Evolutionary conservation across 2,888 invertebrate genomes (phyloP).

Genomic region (Papilio elwesi): DNA sequence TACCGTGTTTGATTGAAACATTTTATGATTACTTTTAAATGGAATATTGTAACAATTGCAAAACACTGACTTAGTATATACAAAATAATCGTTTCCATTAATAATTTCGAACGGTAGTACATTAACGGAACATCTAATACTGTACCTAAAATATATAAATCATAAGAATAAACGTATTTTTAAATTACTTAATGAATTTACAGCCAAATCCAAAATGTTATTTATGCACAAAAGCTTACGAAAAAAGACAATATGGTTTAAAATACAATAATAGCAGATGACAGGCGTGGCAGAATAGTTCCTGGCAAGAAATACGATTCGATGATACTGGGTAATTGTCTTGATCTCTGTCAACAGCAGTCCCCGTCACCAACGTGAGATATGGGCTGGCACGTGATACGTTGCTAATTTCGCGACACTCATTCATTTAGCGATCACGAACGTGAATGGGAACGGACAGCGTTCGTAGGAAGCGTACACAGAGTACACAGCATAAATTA

Average conservation of each 20-base stretch:
- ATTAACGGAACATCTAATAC: background rate
- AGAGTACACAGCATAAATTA: conserved; percentile 63
- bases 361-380: conserved; percentile 68
- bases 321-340: conserved; percentile 73
- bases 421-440: conserved; percentile 76
- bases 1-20: conserved; percentile 10
- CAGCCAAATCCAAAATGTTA: too few species aligned
- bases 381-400: conserved; percentile 78
- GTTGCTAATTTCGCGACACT: conserved; percentile 77
- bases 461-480: conserved; percentile 59
- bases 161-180: background rate
- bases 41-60: background rate
- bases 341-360: conserved; percentile 70
- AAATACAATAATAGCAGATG: conserved; percentile 14
- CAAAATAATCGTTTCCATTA: too few species aligned
- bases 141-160: too few species aligned
- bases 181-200: background rate
- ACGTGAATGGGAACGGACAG: conserved; percentile 77
- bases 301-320: conserved; percentile 71
- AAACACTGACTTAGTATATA: background rate
- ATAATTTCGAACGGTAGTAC: background rate
- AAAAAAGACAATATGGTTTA: background rate
- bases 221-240: background rate
- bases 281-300: conserved; percentile 58
- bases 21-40: conserved; percentile 9